Evolutionary conservation across 1,140 invertebrate species (phyloP).

Genomic region (Dendroctonus ponderosae): DNA sequence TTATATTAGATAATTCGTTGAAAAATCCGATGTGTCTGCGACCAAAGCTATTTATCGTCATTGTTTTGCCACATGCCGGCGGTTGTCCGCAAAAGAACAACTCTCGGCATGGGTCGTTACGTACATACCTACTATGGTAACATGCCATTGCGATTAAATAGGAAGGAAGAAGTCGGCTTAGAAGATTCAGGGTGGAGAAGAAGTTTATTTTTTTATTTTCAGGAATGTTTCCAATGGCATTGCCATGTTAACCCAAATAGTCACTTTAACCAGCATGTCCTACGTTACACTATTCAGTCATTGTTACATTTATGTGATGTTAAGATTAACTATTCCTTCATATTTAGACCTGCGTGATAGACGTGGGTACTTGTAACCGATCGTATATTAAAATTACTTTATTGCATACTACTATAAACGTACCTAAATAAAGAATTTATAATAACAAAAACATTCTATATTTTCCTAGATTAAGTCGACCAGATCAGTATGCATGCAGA

Average conservation of each 20-base stretch:
- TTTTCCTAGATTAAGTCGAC: slow-evolving; percentile 19
- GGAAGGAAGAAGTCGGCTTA: too few species aligned
- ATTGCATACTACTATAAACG: slow-evolving; percentile 9
- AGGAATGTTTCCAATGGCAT: too few species aligned
- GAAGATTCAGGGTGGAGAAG: too few species aligned
- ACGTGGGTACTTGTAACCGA: neutral
- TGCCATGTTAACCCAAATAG: too few species aligned
- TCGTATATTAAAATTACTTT: slow-evolving; percentile 14
- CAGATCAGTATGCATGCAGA: slow-evolving; percentile 7
- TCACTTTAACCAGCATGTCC: neutral
- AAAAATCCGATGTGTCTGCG: neutral
- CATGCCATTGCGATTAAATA: too few species aligned
- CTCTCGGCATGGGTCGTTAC: too few species aligned
- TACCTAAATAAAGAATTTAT: slow-evolving; percentile 22
- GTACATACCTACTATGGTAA: too few species aligned
- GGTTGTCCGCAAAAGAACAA: too few species aligned
- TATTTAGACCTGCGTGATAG: slow-evolving; percentile 10
- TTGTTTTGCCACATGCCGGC: too few species aligned
- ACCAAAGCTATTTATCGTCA: too few species aligned
- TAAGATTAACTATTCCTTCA: slow-evolving; percentile 9
- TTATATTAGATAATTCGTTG: neutral
- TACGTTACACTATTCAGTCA: slow-evolving; percentile 6
- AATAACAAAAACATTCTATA: slow-evolving; percentile 10
- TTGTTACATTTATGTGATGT: slow-evolving; percentile 25
- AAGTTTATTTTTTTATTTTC: too few species aligned